Evolutionary conservation across 1,140 invertebrate genomes (phyloP).

Genomic region (Drosophila bocki): DNA sequence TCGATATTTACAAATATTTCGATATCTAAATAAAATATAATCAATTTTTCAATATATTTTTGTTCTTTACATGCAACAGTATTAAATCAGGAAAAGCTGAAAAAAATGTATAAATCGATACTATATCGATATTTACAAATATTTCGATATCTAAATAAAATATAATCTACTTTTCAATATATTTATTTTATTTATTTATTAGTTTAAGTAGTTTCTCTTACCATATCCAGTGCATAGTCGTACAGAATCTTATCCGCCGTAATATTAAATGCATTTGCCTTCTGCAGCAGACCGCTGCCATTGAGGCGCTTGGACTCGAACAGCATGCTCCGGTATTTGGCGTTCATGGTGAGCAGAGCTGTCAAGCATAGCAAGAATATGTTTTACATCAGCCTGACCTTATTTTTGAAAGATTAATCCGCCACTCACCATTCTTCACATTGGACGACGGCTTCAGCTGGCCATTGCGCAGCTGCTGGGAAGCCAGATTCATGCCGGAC

Average conservation of each 20-base stretch:
- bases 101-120: too few relatives aligned
- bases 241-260: conserved; percentile 98
- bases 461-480: conserved; percentile 93
- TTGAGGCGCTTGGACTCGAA: conserved; percentile 95
- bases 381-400: not conserved
- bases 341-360: conserved; percentile 95
- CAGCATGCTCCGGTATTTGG: conserved; percentile 94
- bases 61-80: too few relatives aligned
- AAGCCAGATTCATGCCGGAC: conserved; percentile 95
- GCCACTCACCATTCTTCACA: conserved; percentile 92
- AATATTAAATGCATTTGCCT: conserved; percentile 90
- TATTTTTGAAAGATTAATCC: rapidly evolving
- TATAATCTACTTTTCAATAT: too few relatives aligned
- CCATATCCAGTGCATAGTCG: conserved; percentile 98
- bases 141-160: too few relatives aligned
- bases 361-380: conserved; percentile 85
- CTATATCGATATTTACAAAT: too few relatives aligned
- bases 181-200: too few relatives aligned
- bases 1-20: too few relatives aligned
- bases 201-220: conserved; percentile 85
- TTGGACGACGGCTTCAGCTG: conserved; percentile 95
- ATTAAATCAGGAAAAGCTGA: too few relatives aligned
- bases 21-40: too few relatives aligned
- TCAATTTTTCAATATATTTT: too few relatives aligned
- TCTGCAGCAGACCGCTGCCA: conserved; percentile 90